Evolutionary conservation across 2,113 vertebrate genomes (phyloP), one percentile per base, ranked within the genome.

Genomic region (Paradoxurus hermaphroditus): DNA sequence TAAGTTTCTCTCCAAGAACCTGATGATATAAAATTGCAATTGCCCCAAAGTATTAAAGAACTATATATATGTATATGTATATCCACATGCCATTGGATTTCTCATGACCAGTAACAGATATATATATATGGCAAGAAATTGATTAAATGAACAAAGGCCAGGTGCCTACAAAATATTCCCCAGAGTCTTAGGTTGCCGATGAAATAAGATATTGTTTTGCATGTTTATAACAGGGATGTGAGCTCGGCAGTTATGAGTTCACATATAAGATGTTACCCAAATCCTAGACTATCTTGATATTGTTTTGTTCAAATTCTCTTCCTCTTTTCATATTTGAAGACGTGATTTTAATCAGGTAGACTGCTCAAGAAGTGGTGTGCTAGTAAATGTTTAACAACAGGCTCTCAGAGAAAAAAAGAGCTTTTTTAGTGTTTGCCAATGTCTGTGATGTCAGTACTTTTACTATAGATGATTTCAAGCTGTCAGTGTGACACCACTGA

Each of bases 1-100:
- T 29, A 93, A 94, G 72, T 96, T 93, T 97, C 92, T 87, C 89
- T 91, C 34, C 78, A 97, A 96, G 75, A 98, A 81, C 82, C 19
- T 97, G 85, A 19, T 95, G 86, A 94, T 27, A 44, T 94, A 31
- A 96, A 95, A 92, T 90, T 96, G 92, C 91, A n/a, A n/a, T n/a
- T n/a, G n/a, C 96, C 94, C n/a, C 51, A 53, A 36, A 97, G 70
- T 91, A 44, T 97, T 96, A 92, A 97, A 81, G 68, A 97, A 16
- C 23, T 13, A 39, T 72, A 31, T 72, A 39, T 39, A 39, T 70
- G 36, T 36, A 5, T 39, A 36, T 19, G 9, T 25, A 21, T 70
- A 36, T 68, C 73, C 85, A 84, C 68, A 79, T 86, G 27, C 0
- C 10, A 41, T 27, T 95, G 83, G 91, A 51, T 93, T 93, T 96